Conservation (phyloP, 2,113 vertebrate genomes). For the Thryonomys swinderianus region DNA sequence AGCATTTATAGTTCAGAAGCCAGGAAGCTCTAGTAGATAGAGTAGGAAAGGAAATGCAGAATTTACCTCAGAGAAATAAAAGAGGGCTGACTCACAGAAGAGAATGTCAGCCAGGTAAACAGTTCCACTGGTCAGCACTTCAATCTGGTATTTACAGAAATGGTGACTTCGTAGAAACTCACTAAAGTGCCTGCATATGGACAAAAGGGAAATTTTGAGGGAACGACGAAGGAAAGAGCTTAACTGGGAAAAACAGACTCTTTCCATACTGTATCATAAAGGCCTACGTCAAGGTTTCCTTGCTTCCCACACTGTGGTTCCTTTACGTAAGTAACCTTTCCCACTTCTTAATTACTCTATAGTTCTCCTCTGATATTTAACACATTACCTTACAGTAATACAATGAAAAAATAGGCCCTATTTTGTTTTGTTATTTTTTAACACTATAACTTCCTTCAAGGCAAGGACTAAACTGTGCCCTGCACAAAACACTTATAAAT, state of each 20-base stretch:
- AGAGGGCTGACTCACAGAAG: constrained; percentile 98
- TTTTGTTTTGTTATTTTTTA: constrained; percentile 14
- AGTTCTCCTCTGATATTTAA: constrained; percentile 5
- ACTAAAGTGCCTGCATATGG: constrained; percentile 94
- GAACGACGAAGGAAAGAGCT: constrained; percentile 60
- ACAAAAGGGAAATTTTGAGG: constrained; percentile 74
- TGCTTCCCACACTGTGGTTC: background rate
- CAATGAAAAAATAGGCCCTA: constrained; percentile 55
- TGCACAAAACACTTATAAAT: constrained; percentile 11
- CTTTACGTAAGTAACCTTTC: constrained; percentile 29
- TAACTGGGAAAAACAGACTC: constrained; percentile 41
- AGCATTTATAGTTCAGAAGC: constrained; percentile 37
- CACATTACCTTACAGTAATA: constrained; percentile 19
- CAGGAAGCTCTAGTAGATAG: constrained; percentile 47
- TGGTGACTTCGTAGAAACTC: constrained; percentile 98
- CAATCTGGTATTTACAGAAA: constrained; percentile 99
- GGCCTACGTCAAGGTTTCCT: background rate
- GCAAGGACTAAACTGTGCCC: background rate
- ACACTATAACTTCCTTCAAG: constrained; percentile 38
- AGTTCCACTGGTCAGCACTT: constrained; percentile 98
- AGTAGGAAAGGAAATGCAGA: constrained; percentile 73
- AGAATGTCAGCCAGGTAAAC: constrained; percentile 99
- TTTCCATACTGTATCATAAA: constrained; percentile 18
- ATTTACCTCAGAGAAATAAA: constrained; percentile 99
- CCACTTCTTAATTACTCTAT: background rate